These are phyloP conservation scores for Aplidium turbinatum DNA, from an alignment of 23 tunicate genomes.

Conservation along the genomic window DNA sequence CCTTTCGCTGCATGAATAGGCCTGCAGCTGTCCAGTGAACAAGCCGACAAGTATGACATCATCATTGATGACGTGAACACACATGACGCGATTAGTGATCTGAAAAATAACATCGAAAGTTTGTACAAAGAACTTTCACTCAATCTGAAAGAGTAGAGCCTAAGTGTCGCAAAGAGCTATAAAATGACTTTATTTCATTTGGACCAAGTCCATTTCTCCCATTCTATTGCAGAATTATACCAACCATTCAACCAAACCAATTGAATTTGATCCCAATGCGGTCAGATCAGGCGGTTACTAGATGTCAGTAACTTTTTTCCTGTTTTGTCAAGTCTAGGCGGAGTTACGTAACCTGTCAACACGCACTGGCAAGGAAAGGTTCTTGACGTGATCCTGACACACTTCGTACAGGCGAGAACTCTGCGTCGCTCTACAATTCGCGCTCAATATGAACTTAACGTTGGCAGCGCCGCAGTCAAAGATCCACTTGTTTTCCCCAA, in stretches of 20 bases:
- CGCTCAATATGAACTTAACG: slow-evolving; percentile 28
- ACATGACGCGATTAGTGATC: slow-evolving; percentile 66
- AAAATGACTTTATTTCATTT: no score
- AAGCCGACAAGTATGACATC: slow-evolving; percentile 62
- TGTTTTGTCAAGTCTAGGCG: no score
- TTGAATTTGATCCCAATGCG: no score
- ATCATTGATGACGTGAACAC: slow-evolving; percentile 33
- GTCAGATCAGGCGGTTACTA: no score
- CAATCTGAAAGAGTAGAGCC: slow-evolving; percentile 37
- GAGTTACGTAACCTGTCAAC: no score
- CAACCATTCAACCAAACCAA: no score
- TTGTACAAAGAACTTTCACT: slow-evolving; percentile 1
- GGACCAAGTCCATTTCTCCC: no score
- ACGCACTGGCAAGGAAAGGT: slow-evolving; percentile 37
- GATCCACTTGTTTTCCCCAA: slow-evolving; percentile 19
- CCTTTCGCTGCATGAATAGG: slow-evolving; percentile 49
- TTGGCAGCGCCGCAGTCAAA: slow-evolving; percentile 46
- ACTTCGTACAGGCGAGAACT: slow-evolving; percentile 52
- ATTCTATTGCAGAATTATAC: no score
- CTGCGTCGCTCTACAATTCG: slow-evolving; percentile 34
- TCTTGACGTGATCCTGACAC: slow-evolving; percentile 5
- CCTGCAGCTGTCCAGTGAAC: slow-evolving; percentile 63
- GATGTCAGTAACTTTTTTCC: no score
- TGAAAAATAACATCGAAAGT: slow-evolving; percentile 31
- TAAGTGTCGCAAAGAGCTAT: slow-evolving; percentile 18